These are phyloP conservation scores for Vanacampus margaritifer DNA, from an alignment of 2,113 vertebrate species.

Conservation along the genomic window DNA sequence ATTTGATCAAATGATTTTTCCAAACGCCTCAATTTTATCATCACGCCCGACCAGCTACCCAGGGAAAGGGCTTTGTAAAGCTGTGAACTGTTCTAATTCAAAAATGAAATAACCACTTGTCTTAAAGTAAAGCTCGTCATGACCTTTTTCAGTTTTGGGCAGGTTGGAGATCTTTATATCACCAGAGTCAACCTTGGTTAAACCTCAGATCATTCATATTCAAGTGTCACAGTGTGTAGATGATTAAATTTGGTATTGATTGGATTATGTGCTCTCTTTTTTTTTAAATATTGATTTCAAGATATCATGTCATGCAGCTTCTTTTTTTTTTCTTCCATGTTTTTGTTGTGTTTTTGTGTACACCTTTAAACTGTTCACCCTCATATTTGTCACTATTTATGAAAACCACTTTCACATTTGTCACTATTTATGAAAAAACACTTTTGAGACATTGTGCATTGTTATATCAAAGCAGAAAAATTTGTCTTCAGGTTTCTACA, in stretches of 20 bases:
- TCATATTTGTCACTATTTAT: constrained; percentile 26
- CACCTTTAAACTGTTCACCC: constrained; percentile 26
- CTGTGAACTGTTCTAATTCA: constrained; percentile 71
- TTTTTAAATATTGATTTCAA: constrained; percentile 48
- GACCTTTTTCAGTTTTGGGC: constrained; percentile 53
- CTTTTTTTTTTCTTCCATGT: constrained; percentile 47
- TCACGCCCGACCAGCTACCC: constrained; percentile 64
- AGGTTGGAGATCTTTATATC: constrained; percentile 44
- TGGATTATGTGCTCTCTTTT: constrained; percentile 59
- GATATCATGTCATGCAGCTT: constrained; percentile 44
- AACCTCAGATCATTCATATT: constrained; percentile 57
- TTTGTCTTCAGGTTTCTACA: constrained; percentile 25
- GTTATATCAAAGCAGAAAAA: constrained; percentile 25
- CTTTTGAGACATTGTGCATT: constrained; percentile 39
- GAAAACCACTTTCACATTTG: constrained; percentile 22
- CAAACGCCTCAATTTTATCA: constrained; percentile 69
- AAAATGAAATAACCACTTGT: constrained; percentile 68
- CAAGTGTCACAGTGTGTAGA: constrained; percentile 63
- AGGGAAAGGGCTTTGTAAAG: constrained; percentile 70
- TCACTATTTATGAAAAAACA: constrained; percentile 26
- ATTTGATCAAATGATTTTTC: constrained; percentile 52
- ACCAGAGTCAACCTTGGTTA: constrained; percentile 45
- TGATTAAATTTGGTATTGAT: constrained; percentile 60
- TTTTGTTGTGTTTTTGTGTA: constrained; percentile 23
- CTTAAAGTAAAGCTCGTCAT: constrained; percentile 68